A percentile compares a stretch with the other conserved stretches of the same genome.
These are phyloP conservation scores for Anguilla anguilla DNA, from an alignment of 2,797 vertebrate genomes.

Conservation along the genomic window DNA sequence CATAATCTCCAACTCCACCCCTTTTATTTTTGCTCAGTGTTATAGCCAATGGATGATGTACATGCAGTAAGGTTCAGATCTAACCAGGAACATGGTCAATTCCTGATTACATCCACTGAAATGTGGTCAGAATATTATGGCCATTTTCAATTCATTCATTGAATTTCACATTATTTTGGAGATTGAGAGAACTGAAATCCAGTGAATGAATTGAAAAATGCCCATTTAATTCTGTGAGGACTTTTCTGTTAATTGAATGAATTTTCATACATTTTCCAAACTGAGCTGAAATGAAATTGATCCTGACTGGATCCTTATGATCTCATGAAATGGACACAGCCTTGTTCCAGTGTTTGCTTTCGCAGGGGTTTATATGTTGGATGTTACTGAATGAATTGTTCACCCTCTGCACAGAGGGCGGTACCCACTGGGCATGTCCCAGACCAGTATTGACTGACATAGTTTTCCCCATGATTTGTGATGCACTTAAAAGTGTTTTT, in stretches of 20 bases:
- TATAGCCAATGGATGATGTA: neutral
- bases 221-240: neutral
- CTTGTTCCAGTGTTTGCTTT: constrained; percentile 6
- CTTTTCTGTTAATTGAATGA: neutral
- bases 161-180: neutral
- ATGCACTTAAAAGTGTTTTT: constrained; percentile 27
- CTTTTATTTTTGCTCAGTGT: neutral
- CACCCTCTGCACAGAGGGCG: neutral
- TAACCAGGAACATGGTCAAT: neutral
- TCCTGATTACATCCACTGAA: constrained; percentile 17
- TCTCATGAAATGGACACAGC: neutral
- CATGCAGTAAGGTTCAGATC: neutral
- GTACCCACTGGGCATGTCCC: neutral
- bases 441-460: constrained; percentile 11
- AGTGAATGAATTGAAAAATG: neutral
- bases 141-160: neutral
- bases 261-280: no score
- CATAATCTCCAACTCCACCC: neutral
- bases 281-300: no score
- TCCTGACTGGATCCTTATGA: neutral
- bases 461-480: neutral
- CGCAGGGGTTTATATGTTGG: neutral
- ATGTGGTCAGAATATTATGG: neutral
- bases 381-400: neutral
- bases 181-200: neutral